Evolutionary conservation across 1,140 invertebrate genomes (phyloP).

Genomic region (Pristionchus pacificus): DNA sequence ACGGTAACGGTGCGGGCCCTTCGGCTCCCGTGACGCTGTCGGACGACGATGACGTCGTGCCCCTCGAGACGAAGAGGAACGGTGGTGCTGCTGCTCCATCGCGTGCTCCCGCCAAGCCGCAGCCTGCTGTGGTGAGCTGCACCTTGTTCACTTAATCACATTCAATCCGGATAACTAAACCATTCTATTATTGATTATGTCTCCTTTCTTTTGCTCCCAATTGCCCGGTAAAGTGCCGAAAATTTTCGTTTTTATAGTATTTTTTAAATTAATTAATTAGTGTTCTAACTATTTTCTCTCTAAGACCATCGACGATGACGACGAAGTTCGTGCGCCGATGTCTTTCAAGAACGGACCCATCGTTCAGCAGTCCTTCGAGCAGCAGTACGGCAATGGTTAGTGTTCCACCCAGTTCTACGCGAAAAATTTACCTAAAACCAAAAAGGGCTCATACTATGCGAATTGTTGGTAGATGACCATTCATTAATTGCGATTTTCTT

Average conservation of each 20-base stretch:
- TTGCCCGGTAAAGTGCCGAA: constrained; percentile 36
- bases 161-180: too few species aligned
- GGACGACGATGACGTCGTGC: too few species aligned
- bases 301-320: too few species aligned
- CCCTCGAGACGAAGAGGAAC: neutral
- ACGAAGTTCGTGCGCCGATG: constrained; percentile 67
- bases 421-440: neutral
- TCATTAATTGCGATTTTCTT: constrained; percentile 4
- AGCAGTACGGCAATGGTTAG: constrained; percentile 57
- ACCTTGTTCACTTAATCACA: too few species aligned
- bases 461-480: neutral
- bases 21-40: too few species aligned
- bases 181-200: too few species aligned
- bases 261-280: constrained; percentile 37
- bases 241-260: constrained; percentile 57
- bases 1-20: neutral
- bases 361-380: constrained; percentile 57
- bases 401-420: constrained; percentile 67
- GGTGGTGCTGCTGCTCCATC: neutral
- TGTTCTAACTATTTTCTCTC: too few species aligned
- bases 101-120: neutral
- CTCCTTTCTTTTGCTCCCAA: constrained; percentile 40
- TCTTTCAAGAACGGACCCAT: constrained; percentile 67
- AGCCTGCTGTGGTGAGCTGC: too few species aligned
- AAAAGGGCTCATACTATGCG: neutral